These are phyloP conservation scores for Drosophila navojoa DNA, from an alignment of 1,140 invertebrate genomes.

Conservation along the genomic window DNA sequence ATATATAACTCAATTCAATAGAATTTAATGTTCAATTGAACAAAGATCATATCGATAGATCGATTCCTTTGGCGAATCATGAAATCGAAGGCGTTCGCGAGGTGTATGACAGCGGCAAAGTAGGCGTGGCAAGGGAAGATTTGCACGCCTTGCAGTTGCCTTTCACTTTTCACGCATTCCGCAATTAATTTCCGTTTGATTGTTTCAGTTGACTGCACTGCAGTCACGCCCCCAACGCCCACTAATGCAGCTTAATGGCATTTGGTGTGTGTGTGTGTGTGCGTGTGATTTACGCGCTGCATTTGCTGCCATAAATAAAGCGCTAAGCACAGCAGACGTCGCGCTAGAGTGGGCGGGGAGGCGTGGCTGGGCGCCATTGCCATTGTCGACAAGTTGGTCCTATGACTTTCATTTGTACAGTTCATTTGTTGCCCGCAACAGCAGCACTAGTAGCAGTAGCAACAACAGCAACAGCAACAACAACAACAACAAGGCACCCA, in stretches of 20 bases:
- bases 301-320: constrained; percentile 69
- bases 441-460: background rate
- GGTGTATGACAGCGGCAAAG: background rate
- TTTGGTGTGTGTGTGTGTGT: constrained; percentile 42
- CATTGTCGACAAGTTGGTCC: constrained; percentile 63
- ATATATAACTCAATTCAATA: no score
- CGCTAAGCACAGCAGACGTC: constrained; percentile 42
- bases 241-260: constrained; percentile 65
- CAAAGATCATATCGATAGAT: no score
- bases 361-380: constrained; percentile 34
- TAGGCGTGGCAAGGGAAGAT: background rate
- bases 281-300: constrained; percentile 51
- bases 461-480: constrained; percentile 5
- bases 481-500: constrained; percentile 2
- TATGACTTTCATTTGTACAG: constrained; percentile 63
- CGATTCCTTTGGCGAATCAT: no score
- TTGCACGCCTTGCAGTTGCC: constrained; percentile 35
- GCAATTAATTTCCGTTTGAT: constrained; percentile 80
- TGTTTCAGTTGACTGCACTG: constrained; percentile 49
- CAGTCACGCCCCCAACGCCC: background rate
- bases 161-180: constrained; percentile 70
- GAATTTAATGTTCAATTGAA: no score
- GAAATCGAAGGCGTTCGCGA: no score
- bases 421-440: constrained; percentile 53
- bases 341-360: constrained; percentile 2